Base-by-base conservation (phyloP, 2,113 vertebrate genomes). In the Danio rerio region DNA sequence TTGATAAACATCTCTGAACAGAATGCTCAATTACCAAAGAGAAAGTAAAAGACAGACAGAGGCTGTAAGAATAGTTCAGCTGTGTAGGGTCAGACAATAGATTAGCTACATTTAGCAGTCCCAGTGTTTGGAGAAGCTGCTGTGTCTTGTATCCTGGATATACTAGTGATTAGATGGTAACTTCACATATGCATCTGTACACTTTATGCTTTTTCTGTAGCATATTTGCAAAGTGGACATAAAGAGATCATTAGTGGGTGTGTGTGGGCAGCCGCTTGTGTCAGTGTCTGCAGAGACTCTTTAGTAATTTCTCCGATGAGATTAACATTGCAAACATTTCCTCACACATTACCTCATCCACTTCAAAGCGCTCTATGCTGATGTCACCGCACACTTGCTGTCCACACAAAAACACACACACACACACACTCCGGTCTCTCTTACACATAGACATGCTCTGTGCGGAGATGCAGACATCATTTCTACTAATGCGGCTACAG, bases 301-400 rank as follows among this genome's bases (percentile, higher is more conserved):
- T n/a, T 59, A 83, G 50, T 49, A 21, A 59, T 89, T 87, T 86
- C 61, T 70, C 81, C 81, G 42, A 85, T 89, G 86, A 92, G 88
- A 92, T 92, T 92, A 91, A 89, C 90, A 88, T 92, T 91, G 91
- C 92, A 91, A 92, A 92, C 91, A 92, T 90, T 88, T 89, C 89
- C 85, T 86, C 89, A 89, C 89, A 91, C 88, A 91, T 92, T 92
- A 93, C 90, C 88, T 93, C 91, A 92, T 90, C 85, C 88, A 92
- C 92, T 92, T 93, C 92, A 94, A 94, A 93, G 90, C 84, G 87
- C 79, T 86, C 86, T 82, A 89, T 82, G 86, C 90, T 88, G 90
- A 91, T 91, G 88, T 91, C 90, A 89, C 89, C 72, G 88, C 90
- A 89, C 89, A 93, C 71, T 56, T 52, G 90, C 91, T 91, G 91